A percentile compares a stretch with the other conserved stretches of the same genome.
phyloP scores from a whole-genome alignment of 2,888 invertebrate species.

The Andrena camellia region DNA sequence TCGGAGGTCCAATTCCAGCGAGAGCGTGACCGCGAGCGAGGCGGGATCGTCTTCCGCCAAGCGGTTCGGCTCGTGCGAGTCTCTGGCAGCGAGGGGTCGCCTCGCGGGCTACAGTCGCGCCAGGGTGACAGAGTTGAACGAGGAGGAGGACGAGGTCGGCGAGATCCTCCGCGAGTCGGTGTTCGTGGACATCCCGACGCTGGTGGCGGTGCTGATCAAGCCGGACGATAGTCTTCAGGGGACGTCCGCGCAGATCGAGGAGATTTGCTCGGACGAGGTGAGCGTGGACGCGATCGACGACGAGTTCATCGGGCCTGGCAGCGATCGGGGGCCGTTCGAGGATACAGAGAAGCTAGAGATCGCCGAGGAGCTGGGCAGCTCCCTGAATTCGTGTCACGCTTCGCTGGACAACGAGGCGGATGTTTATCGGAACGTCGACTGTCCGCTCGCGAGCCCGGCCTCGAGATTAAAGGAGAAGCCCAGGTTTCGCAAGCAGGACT shows the following conservation, averaged over 20 bases:
- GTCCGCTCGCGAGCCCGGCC: not conserved
- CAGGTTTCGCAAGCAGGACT: conserved; percentile 74
- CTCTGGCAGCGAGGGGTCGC: conserved; percentile 39
- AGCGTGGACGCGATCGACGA: conserved; percentile 72
- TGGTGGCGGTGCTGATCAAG: conserved; percentile 80
- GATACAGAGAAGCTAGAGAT: conserved; percentile 46
- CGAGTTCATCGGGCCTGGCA: conserved; percentile 58
- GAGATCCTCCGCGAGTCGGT: conserved; percentile 74
- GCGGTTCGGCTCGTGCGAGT: conserved; percentile 73
- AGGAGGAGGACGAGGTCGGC: conserved; percentile 68
- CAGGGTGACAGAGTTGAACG: conserved; percentile 71
- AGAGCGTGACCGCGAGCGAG: conserved; percentile 53
- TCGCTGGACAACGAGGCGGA: conserved; percentile 46
- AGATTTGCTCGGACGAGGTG: conserved; percentile 74
- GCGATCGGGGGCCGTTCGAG: conserved; percentile 39
- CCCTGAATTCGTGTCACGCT: conserved; percentile 51
- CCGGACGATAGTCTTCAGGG: conserved; percentile 73
- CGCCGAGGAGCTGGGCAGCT: conserved; percentile 52
- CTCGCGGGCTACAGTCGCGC: conserved; percentile 69
- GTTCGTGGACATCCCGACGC: conserved; percentile 80
- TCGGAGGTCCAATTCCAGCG: conserved; percentile 70
- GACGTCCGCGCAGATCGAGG: conserved; percentile 75
- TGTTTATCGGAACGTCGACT: conserved; percentile 1
- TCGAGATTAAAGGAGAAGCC: conserved; percentile 44
- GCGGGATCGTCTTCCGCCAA: conserved; percentile 32